phyloP scores from a whole-genome alignment of 2,888 invertebrate species.

The Malacosoma neustria region DNA sequence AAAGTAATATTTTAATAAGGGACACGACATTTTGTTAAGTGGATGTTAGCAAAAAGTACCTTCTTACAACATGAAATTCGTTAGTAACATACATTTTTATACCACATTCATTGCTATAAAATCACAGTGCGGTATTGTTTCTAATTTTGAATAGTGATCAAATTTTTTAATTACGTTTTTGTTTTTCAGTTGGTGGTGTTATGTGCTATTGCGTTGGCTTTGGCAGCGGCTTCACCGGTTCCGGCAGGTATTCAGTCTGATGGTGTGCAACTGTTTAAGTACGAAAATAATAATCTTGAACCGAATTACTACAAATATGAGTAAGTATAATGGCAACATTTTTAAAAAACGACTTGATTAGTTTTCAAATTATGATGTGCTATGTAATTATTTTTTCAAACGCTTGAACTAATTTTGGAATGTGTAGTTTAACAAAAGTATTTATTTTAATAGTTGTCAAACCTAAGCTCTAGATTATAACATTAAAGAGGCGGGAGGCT shows the following conservation, averaged over 20 bases:
- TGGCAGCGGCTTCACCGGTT: background rate
- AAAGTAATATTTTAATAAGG: background rate
- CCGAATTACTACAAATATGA: background rate
- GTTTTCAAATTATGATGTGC: too few relatives aligned
- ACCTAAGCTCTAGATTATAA: too few relatives aligned
- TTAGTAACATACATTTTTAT: background rate
- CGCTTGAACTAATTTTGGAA: too few relatives aligned
- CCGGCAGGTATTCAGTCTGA: background rate
- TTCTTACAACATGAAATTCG: background rate
- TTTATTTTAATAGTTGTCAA: too few relatives aligned
- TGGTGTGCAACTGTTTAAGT: background rate
- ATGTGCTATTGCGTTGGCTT: conserved; percentile 3
- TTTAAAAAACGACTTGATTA: too few relatives aligned
- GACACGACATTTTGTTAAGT: background rate
- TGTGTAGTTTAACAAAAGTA: too few relatives aligned
- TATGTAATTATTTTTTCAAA: too few relatives aligned
- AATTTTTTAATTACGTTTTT: background rate
- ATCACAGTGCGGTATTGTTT: too few relatives aligned
- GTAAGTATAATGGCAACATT: background rate
- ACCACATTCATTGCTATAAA: too few relatives aligned
- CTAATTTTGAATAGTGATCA: too few relatives aligned
- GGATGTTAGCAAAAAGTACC: background rate
- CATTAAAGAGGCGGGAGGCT: too few relatives aligned
- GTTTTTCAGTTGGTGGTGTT: conserved; percentile 3
- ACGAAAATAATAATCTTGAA: background rate